A percentile compares a stretch with the other conserved stretches of the same genome.
Conservation (phyloP, 2,888 invertebrate species). For the Limenitis camilla region DNA sequence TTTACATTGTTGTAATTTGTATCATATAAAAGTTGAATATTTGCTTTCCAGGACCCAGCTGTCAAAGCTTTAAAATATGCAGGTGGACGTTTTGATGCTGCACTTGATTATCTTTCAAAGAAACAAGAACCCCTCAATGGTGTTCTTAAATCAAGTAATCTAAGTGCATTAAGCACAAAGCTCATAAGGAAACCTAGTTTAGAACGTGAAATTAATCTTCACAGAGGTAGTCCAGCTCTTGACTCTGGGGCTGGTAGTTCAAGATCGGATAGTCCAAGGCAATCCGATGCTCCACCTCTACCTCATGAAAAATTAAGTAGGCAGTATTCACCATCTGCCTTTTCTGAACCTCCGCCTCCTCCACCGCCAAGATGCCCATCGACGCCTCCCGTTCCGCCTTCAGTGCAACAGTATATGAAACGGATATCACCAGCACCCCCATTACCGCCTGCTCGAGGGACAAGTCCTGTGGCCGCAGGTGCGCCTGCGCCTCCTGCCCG, state of each 20-base stretch:
- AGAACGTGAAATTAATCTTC: conserved; percentile 84
- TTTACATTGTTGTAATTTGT: too few relatives aligned
- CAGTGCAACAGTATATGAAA: conserved; percentile 72
- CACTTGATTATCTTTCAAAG: conserved; percentile 79
- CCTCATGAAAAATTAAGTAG: conserved; percentile 78
- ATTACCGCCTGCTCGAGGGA: conserved; percentile 78
- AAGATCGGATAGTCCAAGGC: conserved; percentile 90
- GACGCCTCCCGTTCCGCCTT: conserved; percentile 79
- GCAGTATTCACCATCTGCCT: conserved; percentile 81
- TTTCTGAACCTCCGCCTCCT: conserved; percentile 80
- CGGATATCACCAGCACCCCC: conserved; percentile 79
- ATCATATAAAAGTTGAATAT: too few relatives aligned
- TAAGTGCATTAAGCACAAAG: conserved; percentile 79
- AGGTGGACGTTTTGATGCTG: conserved; percentile 81
- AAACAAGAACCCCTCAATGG: conserved; percentile 75
- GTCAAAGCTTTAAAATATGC: conserved; percentile 80
- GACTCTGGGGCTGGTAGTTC: conserved; percentile 93
- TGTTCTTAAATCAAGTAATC: conserved; percentile 68
- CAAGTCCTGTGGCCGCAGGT: conserved; percentile 84
- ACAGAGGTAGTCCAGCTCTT: conserved; percentile 88
- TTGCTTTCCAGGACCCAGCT: conserved; percentile 76
- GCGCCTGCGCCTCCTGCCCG: conserved; percentile 72
- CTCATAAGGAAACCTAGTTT: conserved; percentile 91
- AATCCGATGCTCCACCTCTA: conserved; percentile 75
- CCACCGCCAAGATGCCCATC: conserved; percentile 84